phyloP scores from a whole-genome alignment of 2,888 invertebrate species.

The Rosalia funebris region DNA sequence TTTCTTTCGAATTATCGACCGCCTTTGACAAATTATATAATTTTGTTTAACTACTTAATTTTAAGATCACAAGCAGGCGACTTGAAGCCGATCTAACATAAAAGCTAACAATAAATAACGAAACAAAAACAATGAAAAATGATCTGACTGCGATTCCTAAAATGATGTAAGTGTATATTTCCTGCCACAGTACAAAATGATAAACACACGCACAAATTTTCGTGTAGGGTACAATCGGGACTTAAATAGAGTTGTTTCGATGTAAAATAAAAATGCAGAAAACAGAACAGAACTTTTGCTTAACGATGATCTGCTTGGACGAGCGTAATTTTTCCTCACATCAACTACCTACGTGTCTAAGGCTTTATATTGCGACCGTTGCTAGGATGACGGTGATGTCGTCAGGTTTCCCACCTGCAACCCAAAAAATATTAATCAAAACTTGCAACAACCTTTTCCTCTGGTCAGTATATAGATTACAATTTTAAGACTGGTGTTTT shows the following conservation, averaged over 20 bases:
- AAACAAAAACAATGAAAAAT: neutral
- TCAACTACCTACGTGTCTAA: constrained; percentile 24
- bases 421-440: neutral
- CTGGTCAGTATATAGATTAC: no score
- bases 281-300: neutral
- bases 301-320: neutral
- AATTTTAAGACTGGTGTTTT: no score
- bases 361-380: constrained; percentile 81
- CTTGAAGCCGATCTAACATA: neutral
- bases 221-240: neutral
- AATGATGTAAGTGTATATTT: neutral
- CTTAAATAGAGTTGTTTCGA: neutral
- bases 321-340: constrained; percentile 6
- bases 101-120: neutral
- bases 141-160: neutral
- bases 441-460: no score
- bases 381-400: constrained; percentile 98
- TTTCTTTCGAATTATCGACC: no score
- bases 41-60: no score
- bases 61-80: no score
- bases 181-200: neutral
- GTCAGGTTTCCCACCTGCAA: constrained; percentile 95
- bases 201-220: no score
- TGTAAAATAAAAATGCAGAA: constrained; percentile 5
- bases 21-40: no score